These are phyloP conservation scores for Plumapathes pennacea DNA, from an alignment of 92 coral and sea anemone species.

Conservation along the genomic window DNA sequence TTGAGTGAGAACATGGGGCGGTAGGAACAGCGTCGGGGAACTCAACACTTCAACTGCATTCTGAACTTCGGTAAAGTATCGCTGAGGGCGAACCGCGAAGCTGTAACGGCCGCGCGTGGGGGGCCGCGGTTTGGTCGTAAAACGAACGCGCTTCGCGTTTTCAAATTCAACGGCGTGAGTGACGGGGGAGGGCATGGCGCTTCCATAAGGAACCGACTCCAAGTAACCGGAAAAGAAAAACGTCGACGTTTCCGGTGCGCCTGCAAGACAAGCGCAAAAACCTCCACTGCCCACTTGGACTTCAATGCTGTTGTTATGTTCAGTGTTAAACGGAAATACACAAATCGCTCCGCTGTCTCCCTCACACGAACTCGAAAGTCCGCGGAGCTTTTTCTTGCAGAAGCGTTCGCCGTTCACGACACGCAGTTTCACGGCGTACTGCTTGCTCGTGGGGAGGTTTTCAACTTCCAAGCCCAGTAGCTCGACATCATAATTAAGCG, in stretches of 20 bases:
- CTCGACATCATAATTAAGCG: constrained; percentile 5
- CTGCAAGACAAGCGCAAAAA: too few species aligned
- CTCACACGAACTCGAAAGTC: too few species aligned
- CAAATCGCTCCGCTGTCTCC: too few species aligned
- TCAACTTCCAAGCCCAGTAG: constrained; percentile 15
- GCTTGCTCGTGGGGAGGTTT: constrained; percentile 28
- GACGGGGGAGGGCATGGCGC: constrained; percentile 11
- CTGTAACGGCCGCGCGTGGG: constrained; percentile 20
- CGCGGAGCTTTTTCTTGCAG: neutral
- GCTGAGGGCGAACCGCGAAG: constrained; percentile 17
- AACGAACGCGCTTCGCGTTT: neutral
- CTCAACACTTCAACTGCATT: constrained; percentile 34
- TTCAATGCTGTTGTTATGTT: too few species aligned
- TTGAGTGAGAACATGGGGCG: constrained; percentile 6
- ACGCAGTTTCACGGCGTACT: constrained; percentile 18
- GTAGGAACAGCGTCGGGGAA: constrained; percentile 24
- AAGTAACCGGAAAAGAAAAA: too few species aligned
- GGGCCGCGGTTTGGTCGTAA: neutral
- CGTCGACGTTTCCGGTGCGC: too few species aligned
- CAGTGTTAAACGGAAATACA: too few species aligned
- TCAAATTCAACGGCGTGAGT: constrained; percentile 15
- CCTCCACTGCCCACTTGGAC: too few species aligned
- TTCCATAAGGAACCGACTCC: too few species aligned
- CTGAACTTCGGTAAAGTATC: neutral
- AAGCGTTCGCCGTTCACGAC: neutral